Conservation (phyloP, 2,113 vertebrate species). For the Pterocles orientalis region DNA sequence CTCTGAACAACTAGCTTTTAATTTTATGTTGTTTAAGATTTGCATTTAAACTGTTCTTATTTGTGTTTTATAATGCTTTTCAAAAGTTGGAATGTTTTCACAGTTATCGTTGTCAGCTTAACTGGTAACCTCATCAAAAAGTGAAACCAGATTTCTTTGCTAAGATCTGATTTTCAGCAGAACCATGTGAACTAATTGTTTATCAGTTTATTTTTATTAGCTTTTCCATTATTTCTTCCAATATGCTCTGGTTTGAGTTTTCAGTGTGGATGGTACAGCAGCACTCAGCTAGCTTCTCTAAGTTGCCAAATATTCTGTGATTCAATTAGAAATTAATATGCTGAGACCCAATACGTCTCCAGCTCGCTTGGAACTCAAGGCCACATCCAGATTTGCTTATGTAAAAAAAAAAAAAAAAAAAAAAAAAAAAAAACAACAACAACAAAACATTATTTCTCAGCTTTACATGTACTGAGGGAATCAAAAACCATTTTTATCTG, state of each 20-base stretch:
- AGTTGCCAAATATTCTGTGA: not conserved
- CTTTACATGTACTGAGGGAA: not conserved
- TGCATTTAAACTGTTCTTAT: not conserved
- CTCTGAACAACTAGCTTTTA: not conserved
- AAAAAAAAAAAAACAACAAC: not conserved
- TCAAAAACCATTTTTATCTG: not conserved
- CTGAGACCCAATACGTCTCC: not conserved
- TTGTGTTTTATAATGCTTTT: not conserved
- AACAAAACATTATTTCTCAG: not conserved
- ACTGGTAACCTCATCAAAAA: constrained; percentile 9
- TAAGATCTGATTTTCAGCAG: not conserved
- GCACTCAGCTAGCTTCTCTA: not conserved
- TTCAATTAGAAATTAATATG: not conserved
- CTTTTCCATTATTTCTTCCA: not conserved
- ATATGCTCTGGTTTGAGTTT: not conserved
- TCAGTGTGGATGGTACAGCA: not conserved
- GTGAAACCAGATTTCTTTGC: not conserved
- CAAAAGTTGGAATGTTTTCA: not conserved
- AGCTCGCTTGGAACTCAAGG: not conserved
- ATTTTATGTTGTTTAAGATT: not conserved
- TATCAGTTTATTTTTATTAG: not conserved
- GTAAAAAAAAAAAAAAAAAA: not conserved
- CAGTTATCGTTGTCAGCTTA: not conserved
- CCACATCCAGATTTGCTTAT: not conserved
- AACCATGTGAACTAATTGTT: not conserved